Percentiles rank a stretch among this genome's conserved stretches.
Conservation (phyloP, 2,888 invertebrate genomes). For the Drepana falcataria region DNA sequence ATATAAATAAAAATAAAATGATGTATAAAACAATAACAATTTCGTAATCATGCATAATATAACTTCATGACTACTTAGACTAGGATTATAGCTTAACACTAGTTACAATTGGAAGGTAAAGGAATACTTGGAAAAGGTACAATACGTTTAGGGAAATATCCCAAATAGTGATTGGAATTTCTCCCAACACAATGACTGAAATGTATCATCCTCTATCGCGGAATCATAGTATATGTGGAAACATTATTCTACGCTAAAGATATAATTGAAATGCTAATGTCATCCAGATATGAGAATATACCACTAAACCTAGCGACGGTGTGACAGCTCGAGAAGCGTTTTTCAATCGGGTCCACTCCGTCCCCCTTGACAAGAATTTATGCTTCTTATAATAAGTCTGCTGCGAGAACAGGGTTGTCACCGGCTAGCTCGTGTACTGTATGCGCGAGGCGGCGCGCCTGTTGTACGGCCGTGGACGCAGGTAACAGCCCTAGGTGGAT, state of each 20-base stretch:
- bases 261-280: too few relatives aligned
- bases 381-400: conserved; percentile 38
- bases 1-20: not conserved
- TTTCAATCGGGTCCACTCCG: too few relatives aligned
- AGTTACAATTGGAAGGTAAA: not conserved
- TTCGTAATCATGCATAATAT: not conserved
- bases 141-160: not conserved
- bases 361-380: too few relatives aligned
- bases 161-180: not conserved
- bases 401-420: conserved; percentile 73
- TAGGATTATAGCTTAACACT: not conserved
- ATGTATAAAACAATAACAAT: not conserved
- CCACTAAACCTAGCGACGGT: too few relatives aligned
- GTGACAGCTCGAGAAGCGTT: too few relatives aligned
- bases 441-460: conserved; percentile 89
- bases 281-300: too few relatives aligned
- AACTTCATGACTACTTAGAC: not conserved
- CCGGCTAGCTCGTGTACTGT: conserved; percentile 85
- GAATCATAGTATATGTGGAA: too few relatives aligned
- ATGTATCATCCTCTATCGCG: too few relatives aligned
- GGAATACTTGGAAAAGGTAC: not conserved
- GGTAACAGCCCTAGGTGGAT: conserved; percentile 91
- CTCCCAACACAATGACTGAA: too few relatives aligned
- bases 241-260: too few relatives aligned
- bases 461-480: conserved; percentile 89